phyloP scores from a whole-genome alignment of 2,797 vertebrate species.

The Propithecus deckenii region DNA sequence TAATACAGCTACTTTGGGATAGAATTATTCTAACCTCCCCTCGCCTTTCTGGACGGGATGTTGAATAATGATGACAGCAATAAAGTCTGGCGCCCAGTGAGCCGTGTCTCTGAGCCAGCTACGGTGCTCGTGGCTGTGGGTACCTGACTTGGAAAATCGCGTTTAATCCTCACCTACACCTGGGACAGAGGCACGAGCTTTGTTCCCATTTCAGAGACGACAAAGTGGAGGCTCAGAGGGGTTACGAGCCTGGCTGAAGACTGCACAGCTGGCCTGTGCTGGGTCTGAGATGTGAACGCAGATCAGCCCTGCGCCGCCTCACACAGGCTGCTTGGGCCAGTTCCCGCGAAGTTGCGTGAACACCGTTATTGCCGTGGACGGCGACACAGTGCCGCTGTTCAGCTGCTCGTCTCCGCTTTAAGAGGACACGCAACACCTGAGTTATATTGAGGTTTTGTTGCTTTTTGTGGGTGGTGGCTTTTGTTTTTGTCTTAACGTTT shows the following conservation, averaged over 20 bases:
- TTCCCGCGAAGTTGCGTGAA: background rate
- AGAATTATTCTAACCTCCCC: background rate
- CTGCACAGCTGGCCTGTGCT: background rate
- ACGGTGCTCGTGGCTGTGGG: rapidly evolving
- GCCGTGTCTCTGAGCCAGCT: rapidly evolving
- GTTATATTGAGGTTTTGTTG: rapidly evolving
- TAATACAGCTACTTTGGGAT: rapidly evolving
- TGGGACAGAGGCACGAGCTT: background rate
- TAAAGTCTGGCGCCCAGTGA: rapidly evolving
- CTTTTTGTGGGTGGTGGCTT: background rate
- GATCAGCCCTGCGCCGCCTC: rapidly evolving
- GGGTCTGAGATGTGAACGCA: background rate
- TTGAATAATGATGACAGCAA: rapidly evolving
- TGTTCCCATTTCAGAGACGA: background rate
- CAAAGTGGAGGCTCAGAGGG: background rate
- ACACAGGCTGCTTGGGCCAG: rapidly evolving
- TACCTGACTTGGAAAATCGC: rapidly evolving
- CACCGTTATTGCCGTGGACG: rapidly evolving
- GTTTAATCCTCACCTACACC: background rate
- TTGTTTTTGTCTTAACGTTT: background rate
- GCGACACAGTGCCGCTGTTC: rapidly evolving
- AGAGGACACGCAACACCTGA: rapidly evolving
- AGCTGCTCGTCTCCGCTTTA: too few relatives aligned
- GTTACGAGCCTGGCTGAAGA: background rate
- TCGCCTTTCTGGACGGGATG: rapidly evolving